Conservation (phyloP, 2,888 invertebrate species). For the Tillus elongatus region DNA sequence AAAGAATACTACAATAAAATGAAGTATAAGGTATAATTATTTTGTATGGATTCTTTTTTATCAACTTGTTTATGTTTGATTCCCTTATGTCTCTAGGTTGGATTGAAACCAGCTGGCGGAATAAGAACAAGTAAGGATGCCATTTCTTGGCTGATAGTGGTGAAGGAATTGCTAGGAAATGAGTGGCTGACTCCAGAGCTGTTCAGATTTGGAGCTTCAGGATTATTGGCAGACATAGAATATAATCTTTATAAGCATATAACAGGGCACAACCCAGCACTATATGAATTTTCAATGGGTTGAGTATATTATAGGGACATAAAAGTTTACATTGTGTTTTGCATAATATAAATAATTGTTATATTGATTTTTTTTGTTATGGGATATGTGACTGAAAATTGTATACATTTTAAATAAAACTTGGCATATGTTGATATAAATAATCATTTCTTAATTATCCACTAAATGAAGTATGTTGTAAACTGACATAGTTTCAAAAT, state of each 20-base stretch:
- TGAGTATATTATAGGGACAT: no score
- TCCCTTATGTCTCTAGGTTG: constrained; percentile 62
- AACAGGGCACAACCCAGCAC: constrained; percentile 32
- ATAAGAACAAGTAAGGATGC: constrained; percentile 79
- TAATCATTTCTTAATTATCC: no score
- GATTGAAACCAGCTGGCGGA: constrained; percentile 97
- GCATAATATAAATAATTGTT: no score
- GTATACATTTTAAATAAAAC: no score
- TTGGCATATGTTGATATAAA: no score
- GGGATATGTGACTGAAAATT: no score
- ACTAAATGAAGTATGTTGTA: no score
- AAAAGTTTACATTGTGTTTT: no score
- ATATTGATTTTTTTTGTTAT: no score
- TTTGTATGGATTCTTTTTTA: not conserved
- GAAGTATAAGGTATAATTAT: constrained; percentile 51
- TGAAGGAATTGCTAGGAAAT: constrained; percentile 75
- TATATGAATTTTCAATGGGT: constrained; percentile 37
- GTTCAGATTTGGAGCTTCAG: constrained; percentile 93
- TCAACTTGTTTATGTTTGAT: constrained; percentile 1
- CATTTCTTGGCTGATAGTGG: constrained; percentile 74
- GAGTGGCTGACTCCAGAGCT: constrained; percentile 73
- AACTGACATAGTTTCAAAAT: no score
- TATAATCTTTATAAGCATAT: constrained; percentile 43
- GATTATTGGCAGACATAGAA: constrained; percentile 73
- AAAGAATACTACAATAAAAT: constrained; percentile 63